Percentiles rank a stretch among this genome's conserved stretches.
Conservation (phyloP, 35 echinoderm and acorn worm species). For the Patiria miniata region DNA sequence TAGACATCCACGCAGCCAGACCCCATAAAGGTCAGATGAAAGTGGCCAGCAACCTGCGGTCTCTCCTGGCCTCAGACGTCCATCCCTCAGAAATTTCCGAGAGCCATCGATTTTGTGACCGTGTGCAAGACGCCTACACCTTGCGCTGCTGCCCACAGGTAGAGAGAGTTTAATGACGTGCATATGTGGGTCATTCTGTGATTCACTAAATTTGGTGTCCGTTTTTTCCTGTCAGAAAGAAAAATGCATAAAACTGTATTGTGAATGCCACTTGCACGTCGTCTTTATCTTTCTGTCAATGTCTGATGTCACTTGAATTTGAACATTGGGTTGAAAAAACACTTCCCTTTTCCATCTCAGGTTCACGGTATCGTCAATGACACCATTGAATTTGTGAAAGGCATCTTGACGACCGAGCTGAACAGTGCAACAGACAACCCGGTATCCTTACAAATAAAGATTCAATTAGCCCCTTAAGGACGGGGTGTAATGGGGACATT, state of each 20-base stretch:
- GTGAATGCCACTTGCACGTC: too few species aligned
- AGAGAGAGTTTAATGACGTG: constrained; percentile 4
- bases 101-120: constrained; percentile 91
- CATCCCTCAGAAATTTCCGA: constrained; percentile 88
- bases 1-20: constrained; percentile 80
- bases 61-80: constrained; percentile 81
- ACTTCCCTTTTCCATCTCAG: constrained; percentile 35
- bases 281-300: too few species aligned
- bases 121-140: constrained; percentile 93
- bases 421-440: constrained; percentile 98
- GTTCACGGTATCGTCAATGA: constrained; percentile 93
- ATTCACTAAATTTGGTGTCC: too few species aligned
- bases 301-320: too few species aligned
- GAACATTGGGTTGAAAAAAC: too few species aligned
- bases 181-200: too few species aligned
- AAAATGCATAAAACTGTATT: too few species aligned
- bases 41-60: constrained; percentile 69
- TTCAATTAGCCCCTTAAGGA: too few species aligned
- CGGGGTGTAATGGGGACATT: background rate
- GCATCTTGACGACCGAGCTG: constrained; percentile 89
- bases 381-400: constrained; percentile 91
- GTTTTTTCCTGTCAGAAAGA: too few species aligned
- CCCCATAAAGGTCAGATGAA: constrained; percentile 89
- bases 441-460: constrained; percentile 93
- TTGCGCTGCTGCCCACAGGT: constrained; percentile 97